Evolutionary conservation across 2,888 invertebrate species (phyloP).

Genomic region (Icerya purchasi): DNA sequence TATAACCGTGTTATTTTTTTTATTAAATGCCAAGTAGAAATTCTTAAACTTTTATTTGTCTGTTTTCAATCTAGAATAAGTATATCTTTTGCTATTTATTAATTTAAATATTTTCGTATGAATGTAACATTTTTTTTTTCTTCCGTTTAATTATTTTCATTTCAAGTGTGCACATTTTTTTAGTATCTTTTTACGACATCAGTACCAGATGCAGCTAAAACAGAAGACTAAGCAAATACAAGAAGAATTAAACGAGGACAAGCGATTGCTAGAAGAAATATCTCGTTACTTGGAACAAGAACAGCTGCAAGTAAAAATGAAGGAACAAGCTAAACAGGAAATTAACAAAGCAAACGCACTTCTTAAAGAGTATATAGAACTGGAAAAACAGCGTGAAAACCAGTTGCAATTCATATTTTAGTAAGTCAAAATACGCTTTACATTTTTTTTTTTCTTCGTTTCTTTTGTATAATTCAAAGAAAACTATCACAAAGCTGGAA

Average conservation of each 20-base stretch:
- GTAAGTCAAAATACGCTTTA: slow-evolving; percentile 7
- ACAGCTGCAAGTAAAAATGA: not conserved
- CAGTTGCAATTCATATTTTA: slow-evolving; percentile 12
- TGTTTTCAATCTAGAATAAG: no score
- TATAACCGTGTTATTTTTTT: no score
- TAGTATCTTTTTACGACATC: slow-evolving; percentile 10
- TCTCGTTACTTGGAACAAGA: slow-evolving; percentile 3
- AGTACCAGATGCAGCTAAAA: slow-evolving; percentile 11
- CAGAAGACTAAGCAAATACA: slow-evolving; percentile 10
- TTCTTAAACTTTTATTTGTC: no score
- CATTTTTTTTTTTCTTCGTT: no score
- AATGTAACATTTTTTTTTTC: no score
- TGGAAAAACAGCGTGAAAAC: slow-evolving; percentile 9
- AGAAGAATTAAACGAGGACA: slow-evolving; percentile 9
- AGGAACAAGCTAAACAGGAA: slow-evolving; percentile 9
- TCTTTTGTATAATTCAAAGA: no score
- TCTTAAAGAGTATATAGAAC: slow-evolving; percentile 1
- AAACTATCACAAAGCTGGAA: no score
- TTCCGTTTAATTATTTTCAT: no score
- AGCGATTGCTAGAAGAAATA: slow-evolving; percentile 5
- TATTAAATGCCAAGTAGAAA: no score
- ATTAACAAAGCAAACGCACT: slow-evolving; percentile 12
- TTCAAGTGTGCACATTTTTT: no score
- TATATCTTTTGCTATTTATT: no score
- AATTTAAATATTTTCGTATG: no score